A percentile compares a stretch with the other conserved stretches of the same genome.
These are phyloP conservation scores for Chaenocephalus aceratus DNA, from an alignment of 2,113 vertebrate genomes.

Conservation along the genomic window DNA sequence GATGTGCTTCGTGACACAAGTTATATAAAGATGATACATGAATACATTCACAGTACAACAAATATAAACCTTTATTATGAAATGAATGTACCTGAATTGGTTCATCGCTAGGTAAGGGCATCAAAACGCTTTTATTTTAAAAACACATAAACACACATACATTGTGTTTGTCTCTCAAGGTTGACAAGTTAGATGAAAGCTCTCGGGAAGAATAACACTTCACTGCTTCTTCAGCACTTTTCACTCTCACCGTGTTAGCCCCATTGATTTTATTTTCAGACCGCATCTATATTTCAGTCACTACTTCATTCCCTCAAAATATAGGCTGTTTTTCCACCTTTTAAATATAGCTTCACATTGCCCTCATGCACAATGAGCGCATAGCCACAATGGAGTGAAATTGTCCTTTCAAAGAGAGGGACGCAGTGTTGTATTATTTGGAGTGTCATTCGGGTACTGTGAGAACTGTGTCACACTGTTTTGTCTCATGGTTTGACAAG, in stretches of 20 bases:
- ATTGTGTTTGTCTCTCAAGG: conserved; percentile 11
- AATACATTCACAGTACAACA: conserved; percentile 17
- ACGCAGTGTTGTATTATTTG: conserved; percentile 29
- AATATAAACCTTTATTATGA: conserved; percentile 24
- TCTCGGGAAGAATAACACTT: conserved; percentile 31
- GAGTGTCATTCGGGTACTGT: conserved; percentile 68
- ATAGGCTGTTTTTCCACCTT: conserved; percentile 9
- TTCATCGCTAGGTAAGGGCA: conserved; percentile 2
- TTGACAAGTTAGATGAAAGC: conserved; percentile 42
- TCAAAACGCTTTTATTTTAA: conserved; percentile 27
- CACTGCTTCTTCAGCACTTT: conserved; percentile 17
- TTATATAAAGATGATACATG: background rate
- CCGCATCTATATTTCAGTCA: conserved; percentile 12
- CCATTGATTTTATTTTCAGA: conserved; percentile 31
- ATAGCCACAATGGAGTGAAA: conserved; percentile 25
- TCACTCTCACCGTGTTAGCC: background rate
- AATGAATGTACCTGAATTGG: conserved; percentile 3
- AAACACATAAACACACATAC: background rate
- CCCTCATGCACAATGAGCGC: background rate
- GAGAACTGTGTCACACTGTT: conserved; percentile 76
- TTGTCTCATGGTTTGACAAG: conserved; percentile 60
- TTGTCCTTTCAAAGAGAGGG: conserved; percentile 1
- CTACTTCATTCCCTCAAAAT: conserved; percentile 8
- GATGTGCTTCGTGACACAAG: conserved; percentile 14
- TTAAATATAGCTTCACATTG: background rate